Base-by-base conservation (phyloP, 2,888 invertebrate species). In the Stenurella melanura region DNA sequence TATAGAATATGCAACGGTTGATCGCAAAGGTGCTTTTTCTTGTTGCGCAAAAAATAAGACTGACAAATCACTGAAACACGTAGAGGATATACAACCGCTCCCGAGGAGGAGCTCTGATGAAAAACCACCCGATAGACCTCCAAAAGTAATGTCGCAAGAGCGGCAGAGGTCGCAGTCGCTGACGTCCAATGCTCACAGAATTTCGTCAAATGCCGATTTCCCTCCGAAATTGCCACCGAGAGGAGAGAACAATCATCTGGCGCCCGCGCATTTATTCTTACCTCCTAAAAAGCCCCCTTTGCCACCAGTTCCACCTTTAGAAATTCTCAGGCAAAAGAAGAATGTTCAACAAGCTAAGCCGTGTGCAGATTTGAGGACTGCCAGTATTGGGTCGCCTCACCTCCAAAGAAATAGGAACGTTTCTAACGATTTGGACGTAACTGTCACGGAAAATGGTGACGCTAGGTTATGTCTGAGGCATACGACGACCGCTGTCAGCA, bases 261-360 rank as follows among this genome's bases (percentile, higher is more conserved):
- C 87, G 7, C 88, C 93, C 0, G 91, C 92, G 0, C 92, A 92
- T 61, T 82, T 93, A 56, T 87, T 92, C 70, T 84, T 93, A 83
- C 93, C 93, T 30, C 94, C 94, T 11, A 94, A 94, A 86, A 95
- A 94, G 88, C 94, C 94, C 54, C 94, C 94, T 34, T 87, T 95
- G 84, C 94, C 95, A 76, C 94, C 94, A 19, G 92, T 94, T 60
- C 93, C 94, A 9, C 93, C 93, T 76, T 90, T 93, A 82, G 93
- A 93, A 87, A 91, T 92, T 9, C 86, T 93, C 82, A 89, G 93
- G 84, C 89, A 92, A 85, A 92, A 92, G 86, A 92, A 90, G 80
- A 77, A 80, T 15, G 77, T 79, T 34, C 83, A 83, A 34, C 86
- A 85, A 74, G 82, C 86, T 21, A 90, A 89, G 74, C 90, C 91